Conservation (phyloP, 2,888 invertebrate genomes). For the Eucriotettix oculatus region DNA sequence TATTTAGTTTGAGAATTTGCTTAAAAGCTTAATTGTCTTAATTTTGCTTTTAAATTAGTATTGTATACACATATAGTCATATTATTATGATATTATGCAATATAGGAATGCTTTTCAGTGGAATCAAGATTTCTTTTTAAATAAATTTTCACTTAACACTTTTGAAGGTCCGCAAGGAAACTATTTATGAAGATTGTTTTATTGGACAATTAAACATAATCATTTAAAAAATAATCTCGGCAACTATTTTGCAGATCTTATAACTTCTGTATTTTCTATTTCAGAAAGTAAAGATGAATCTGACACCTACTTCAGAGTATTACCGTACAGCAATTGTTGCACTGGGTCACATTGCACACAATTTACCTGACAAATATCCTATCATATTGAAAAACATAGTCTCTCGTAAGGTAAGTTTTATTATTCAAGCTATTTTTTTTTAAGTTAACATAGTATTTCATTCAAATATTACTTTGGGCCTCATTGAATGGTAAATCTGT, state of each 20-base stretch:
- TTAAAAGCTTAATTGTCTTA: background rate
- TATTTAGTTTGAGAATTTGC: background rate
- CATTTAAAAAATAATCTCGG: no score
- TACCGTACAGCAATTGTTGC: constrained; percentile 90
- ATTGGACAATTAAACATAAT: no score
- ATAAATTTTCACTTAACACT: no score
- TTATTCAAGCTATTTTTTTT: background rate
- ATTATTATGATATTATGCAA: background rate
- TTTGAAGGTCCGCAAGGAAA: no score
- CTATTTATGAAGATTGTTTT: no score
- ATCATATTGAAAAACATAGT: constrained; percentile 87
- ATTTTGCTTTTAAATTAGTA: background rate
- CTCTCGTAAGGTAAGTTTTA: constrained; percentile 54
- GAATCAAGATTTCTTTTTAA: no score
- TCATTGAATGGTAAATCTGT: no score
- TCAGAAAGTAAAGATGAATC: constrained; percentile 48
- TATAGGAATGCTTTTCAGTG: no score
- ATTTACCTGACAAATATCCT: constrained; percentile 78
- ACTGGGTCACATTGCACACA: constrained; percentile 84
- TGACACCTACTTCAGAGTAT: constrained; percentile 57
- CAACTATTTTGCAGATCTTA: background rate
- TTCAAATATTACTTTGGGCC: background rate
- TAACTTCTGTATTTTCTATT: constrained; percentile 12
- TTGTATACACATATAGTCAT: background rate
- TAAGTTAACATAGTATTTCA: background rate